These are phyloP conservation scores for Acanthurus tractus DNA, from an alignment of 2,797 vertebrate species.

Conservation along the genomic window DNA sequence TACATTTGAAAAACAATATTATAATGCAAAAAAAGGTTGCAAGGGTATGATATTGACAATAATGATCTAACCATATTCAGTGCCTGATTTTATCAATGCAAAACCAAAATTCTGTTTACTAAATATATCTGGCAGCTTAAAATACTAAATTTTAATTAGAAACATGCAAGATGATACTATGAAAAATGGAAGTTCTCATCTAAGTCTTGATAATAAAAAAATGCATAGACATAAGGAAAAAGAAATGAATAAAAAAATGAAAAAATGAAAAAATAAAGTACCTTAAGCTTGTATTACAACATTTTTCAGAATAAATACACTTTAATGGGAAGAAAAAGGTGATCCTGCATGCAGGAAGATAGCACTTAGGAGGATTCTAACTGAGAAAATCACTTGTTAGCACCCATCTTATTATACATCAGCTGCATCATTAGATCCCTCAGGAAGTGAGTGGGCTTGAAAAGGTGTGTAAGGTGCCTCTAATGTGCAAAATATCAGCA, in stretches of 20 bases:
- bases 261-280: background rate
- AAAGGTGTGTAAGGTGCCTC: background rate
- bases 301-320: background rate
- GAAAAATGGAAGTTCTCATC: background rate
- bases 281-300: too few relatives aligned
- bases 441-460: background rate
- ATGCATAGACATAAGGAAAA: background rate
- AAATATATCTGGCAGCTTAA: background rate
- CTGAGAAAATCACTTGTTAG: too few relatives aligned
- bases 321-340: background rate
- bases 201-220: background rate
- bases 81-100: too few relatives aligned
- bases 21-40: background rate
- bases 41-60: background rate
- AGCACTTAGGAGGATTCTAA: too few relatives aligned
- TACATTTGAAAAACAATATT: background rate
- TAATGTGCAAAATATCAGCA: background rate
- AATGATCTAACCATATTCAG: too few relatives aligned
- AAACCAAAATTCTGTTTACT: background rate
- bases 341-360: background rate
- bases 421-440: background rate
- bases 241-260: background rate
- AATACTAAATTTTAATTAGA: slow-evolving; percentile 13
- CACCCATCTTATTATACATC: too few relatives aligned
- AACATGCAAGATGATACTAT: background rate